phyloP scores from a whole-genome alignment of 2,113 vertebrate species.

The Lontra canadensis region DNA sequence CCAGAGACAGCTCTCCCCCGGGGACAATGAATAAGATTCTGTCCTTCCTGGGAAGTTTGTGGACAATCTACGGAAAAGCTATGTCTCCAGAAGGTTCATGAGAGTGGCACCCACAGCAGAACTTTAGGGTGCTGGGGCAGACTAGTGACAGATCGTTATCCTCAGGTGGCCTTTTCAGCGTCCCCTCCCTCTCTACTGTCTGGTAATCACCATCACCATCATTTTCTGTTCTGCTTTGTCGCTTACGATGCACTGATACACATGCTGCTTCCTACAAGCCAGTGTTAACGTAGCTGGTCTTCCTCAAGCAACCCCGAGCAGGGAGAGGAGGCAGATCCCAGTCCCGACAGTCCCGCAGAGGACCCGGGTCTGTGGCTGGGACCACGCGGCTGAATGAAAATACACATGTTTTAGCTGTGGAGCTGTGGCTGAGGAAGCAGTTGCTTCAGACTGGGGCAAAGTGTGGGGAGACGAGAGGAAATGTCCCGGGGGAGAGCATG shows the following conservation, averaged over 20 bases:
- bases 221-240: background rate
- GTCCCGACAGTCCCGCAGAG: background rate
- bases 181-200: background rate
- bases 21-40: background rate
- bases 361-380: background rate
- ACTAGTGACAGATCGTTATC: background rate
- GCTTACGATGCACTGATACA: background rate
- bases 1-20: background rate
- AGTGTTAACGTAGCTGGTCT: background rate
- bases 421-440: background rate
- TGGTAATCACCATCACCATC: background rate
- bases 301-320: background rate
- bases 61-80: background rate
- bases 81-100: background rate
- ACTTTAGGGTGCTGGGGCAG: background rate
- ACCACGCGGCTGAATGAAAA: background rate
- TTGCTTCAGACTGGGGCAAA: background rate
- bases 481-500: fast-evolving
- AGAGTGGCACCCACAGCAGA: background rate
- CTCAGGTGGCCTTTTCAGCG: background rate
- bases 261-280: fast-evolving
- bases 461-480: background rate
- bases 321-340: background rate
- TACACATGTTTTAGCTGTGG: fast-evolving
- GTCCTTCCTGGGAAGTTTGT: background rate